Percentiles rank a stretch among this genome's conserved stretches.
phyloP scores from a whole-genome alignment of 2,888 invertebrate species.

The Morpho achilles region DNA sequence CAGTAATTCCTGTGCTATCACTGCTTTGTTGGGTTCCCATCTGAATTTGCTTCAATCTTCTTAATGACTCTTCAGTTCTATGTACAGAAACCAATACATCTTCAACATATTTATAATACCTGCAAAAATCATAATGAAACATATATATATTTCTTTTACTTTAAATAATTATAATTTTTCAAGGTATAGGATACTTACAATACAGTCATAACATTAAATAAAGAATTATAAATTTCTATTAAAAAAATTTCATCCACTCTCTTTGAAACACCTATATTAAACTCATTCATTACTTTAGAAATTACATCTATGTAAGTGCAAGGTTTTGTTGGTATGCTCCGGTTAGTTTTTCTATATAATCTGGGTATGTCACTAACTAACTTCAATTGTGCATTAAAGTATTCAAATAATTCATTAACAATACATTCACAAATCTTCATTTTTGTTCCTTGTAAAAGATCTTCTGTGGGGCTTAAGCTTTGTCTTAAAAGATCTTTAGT shows the following conservation, averaged over 20 bases:
- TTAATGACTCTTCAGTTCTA: constrained; percentile 96
- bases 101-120: constrained; percentile 86
- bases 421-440: constrained; percentile 57
- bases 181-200: constrained; percentile 67
- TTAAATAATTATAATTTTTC: background rate
- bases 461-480: constrained; percentile 52
- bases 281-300: constrained; percentile 79
- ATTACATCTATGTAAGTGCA: constrained; percentile 88
- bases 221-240: constrained; percentile 50
- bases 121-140: constrained; percentile 36
- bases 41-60: constrained; percentile 91
- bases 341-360: constrained; percentile 93
- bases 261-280: constrained; percentile 69
- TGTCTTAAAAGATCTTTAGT: constrained; percentile 43
- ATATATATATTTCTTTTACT: background rate
- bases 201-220: constrained; percentile 74
- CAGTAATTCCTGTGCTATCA: constrained; percentile 82
- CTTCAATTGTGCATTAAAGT: constrained; percentile 81
- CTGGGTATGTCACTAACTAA: constrained; percentile 96
- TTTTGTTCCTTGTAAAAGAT: constrained; percentile 43
- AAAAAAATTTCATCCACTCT: constrained; percentile 56
- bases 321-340: constrained; percentile 89
- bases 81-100: constrained; percentile 96
- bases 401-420: constrained; percentile 58
- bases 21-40: constrained; percentile 62